A percentile compares a stretch with the other conserved stretches of the same genome.
These are phyloP conservation scores for Osmerus eperlanus DNA, from an alignment of 2,113 vertebrate genomes.

Conservation along the genomic window DNA sequence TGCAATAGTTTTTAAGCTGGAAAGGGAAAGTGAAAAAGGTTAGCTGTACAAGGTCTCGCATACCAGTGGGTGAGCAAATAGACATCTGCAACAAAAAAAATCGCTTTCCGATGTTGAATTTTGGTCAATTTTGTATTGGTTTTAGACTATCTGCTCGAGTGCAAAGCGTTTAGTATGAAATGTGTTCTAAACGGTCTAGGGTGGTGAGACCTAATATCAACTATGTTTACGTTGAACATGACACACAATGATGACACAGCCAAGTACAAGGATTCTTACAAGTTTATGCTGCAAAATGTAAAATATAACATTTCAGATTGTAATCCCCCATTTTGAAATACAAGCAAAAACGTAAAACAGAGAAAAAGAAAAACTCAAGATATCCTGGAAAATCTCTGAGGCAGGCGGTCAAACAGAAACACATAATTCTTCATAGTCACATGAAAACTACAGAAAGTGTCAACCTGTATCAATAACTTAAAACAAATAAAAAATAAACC, in stretches of 20 bases:
- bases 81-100: too few relatives aligned
- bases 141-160: too few relatives aligned
- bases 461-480: slow-evolving; percentile 88
- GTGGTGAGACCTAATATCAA: too few relatives aligned
- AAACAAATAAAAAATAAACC: slow-evolving; percentile 69
- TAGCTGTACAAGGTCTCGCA: too few relatives aligned
- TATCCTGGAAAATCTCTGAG: slow-evolving; percentile 78
- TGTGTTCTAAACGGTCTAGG: too few relatives aligned
- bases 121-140: too few relatives aligned
- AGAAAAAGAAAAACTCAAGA: slow-evolving; percentile 72
- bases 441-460: slow-evolving; percentile 62
- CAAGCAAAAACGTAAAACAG: slow-evolving; percentile 44
- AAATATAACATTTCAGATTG: slow-evolving; percentile 78
- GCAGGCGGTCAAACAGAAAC: slow-evolving; percentile 66
- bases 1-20: too few relatives aligned
- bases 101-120: too few relatives aligned
- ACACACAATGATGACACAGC: slow-evolving; percentile 6
- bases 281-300: slow-evolving; percentile 87
- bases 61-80: too few relatives aligned
- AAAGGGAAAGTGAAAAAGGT: too few relatives aligned
- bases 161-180: too few relatives aligned
- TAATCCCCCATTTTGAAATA: slow-evolving; percentile 60
- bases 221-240: too few relatives aligned
- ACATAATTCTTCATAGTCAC: slow-evolving; percentile 81
- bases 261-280: slow-evolving; percentile 55